Percentiles rank a stretch among this genome's conserved stretches.
Evolutionary conservation across 2,113 vertebrate genomes (phyloP).

Genomic region (Willisornis vidua): DNA sequence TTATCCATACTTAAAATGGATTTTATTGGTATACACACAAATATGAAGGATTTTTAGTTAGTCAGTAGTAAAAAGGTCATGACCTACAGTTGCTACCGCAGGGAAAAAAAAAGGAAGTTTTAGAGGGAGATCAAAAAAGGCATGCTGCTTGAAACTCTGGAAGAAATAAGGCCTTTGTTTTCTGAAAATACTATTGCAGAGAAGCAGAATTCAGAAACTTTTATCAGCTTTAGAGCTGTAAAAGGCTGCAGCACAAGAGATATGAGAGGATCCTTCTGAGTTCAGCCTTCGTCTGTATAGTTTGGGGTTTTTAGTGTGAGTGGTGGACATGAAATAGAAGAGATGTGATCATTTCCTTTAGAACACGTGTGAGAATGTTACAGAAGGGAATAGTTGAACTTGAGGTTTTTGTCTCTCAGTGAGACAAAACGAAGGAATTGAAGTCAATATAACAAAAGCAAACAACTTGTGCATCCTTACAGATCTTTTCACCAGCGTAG

Average conservation of each 20-base stretch:
- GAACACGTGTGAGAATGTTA: neutral
- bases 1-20: neutral
- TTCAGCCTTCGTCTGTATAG: neutral
- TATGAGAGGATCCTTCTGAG: neutral
- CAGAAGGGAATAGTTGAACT: neutral
- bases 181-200: neutral
- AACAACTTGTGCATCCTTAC: slow-evolving; percentile 11
- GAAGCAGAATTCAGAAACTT: neutral
- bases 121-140: neutral
- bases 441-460: neutral
- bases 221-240: neutral
- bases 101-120: neutral
- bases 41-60: neutral
- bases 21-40: neutral
- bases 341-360: neutral
- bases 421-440: neutral
- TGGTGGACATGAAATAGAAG: neutral
- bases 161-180: neutral
- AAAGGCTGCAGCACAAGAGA: neutral
- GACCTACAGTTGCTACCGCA: neutral
- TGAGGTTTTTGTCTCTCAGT: neutral
- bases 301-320: neutral
- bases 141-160: neutral
- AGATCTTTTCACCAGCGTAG: slow-evolving; percentile 89
- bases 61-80: neutral